A percentile compares a stretch with the other conserved stretches of the same genome.
These are phyloP conservation scores for Microchirus variegatus DNA, from an alignment of 2,797 vertebrate species.

Conservation along the genomic window DNA sequence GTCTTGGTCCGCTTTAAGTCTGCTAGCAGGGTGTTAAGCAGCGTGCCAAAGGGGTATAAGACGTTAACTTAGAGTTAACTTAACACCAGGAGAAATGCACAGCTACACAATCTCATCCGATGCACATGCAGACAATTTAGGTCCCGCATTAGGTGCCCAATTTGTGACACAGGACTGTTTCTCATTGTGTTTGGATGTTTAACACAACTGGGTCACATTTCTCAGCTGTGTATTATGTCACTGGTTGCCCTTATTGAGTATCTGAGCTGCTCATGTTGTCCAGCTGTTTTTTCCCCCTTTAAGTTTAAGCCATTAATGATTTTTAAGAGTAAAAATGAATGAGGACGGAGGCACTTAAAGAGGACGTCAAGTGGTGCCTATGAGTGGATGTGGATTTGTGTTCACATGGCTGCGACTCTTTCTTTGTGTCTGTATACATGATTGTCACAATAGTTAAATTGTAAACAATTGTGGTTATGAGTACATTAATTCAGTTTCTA, in stretches of 20 bases:
- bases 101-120: conserved; percentile 14
- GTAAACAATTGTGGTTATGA: conserved; percentile 54
- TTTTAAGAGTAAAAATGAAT: neutral
- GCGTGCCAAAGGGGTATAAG: conserved; percentile 20
- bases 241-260: no score
- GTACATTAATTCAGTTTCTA: conserved; percentile 38
- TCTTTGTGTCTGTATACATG: conserved; percentile 33
- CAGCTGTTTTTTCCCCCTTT: neutral
- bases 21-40: conserved; percentile 26
- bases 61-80: conserved; percentile 18
- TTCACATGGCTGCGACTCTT: conserved; percentile 26
- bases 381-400: conserved; percentile 38
- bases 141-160: neutral
- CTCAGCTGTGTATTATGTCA: no score
- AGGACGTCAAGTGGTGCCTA: conserved; percentile 9
- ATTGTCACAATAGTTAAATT: conserved; percentile 60
- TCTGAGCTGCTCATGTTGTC: no score
- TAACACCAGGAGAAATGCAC: conserved; percentile 26
- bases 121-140: conserved; percentile 13
- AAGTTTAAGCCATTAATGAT: neutral
- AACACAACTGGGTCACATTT: no score
- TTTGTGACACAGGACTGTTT: no score
- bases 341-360: neutral
- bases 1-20: no score
- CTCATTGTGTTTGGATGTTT: neutral